Evolutionary conservation across 1,140 invertebrate species (phyloP), one percentile per base, ranked within the genome.

Genomic region (Globodera ellingtonae): DNA sequence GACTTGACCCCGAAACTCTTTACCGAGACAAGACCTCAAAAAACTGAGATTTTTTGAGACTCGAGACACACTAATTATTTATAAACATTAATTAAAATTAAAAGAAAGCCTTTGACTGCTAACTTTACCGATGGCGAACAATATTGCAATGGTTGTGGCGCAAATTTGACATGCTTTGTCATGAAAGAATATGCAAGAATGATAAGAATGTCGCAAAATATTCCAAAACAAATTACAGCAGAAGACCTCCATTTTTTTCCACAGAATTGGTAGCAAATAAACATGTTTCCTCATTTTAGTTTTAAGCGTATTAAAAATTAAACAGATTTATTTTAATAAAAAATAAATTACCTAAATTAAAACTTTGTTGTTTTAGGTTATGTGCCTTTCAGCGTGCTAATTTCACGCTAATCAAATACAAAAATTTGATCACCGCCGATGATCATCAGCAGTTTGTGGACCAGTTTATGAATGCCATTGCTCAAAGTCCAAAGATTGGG

Each of bases 111-210:
- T 18, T 18, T 62, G 56, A 18, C 3, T 62, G 18, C 56, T 62
- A 18, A 13, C 6, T 6, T 18, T 6, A 62, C 56, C 6, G 56
- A 15, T 62, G 56, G 56, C 6, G 13, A 18, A 15, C 56, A n/a
- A 62, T 2, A 76, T 62, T 83, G 82, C 35, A 83, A 83, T 62
- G 75, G 74, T 7, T 83, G 82, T 56, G 13, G 48, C 10, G n/a
- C 24, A 9, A 83, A 83, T 52, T 21, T 83, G 76, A 83, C 82
- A 6, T 83, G 82, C 50, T 83, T 83, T 70, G 71, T 83, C 59
- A 66, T 84, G 24, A 52, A 59, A 0, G 82, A 83, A 50, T 69
- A 84, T 65, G 35, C 47, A 6, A 46, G 73, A 44, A 82, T 83
- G 75, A 6, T 21, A n/a, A 15, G 10, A 18, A 69, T 82, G 75